Percentiles rank a stretch among this genome's conserved stretches.
Evolutionary conservation across 1,140 invertebrate genomes (phyloP).

Genomic region (Leguminivora glycinivorella): DNA sequence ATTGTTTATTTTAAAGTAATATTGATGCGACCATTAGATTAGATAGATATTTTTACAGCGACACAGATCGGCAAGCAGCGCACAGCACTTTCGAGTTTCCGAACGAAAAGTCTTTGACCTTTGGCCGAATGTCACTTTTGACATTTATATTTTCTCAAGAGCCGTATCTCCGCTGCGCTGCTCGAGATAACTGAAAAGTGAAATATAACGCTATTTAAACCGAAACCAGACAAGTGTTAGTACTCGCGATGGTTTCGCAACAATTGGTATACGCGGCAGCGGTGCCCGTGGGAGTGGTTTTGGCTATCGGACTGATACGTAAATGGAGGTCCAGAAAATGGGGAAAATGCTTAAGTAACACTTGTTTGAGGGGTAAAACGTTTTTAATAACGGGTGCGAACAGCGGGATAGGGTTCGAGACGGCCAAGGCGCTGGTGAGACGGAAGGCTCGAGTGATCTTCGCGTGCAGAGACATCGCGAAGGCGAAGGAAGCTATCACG

Average conservation of each 20-base stretch:
- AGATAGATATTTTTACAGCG: too few species aligned
- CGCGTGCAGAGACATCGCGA: constrained; percentile 84
- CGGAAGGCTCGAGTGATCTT: constrained; percentile 86
- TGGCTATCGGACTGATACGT: constrained; percentile 66
- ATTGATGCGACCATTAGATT: too few species aligned
- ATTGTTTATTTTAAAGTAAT: too few species aligned
- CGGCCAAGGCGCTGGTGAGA: constrained; percentile 83
- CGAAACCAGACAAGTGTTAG: neutral
- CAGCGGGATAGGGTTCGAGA: constrained; percentile 89
- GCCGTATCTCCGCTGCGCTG: neutral
- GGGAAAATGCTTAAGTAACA: constrained; percentile 65
- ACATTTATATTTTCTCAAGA: constrained; percentile 40
- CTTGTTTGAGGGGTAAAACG: constrained; percentile 72
- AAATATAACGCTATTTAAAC: neutral
- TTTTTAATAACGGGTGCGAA: constrained; percentile 90
- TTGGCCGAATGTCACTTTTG: constrained; percentile 44
- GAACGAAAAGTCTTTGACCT: constrained; percentile 43
- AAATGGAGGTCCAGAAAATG: constrained; percentile 70
- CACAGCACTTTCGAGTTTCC: neutral
- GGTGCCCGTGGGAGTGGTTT: constrained; percentile 65
- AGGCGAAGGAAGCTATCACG: constrained; percentile 80
- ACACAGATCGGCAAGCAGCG: too few species aligned
- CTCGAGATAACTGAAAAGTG: neutral
- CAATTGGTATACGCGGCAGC: constrained; percentile 62
- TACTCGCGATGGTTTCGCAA: constrained; percentile 50